Conservation (phyloP, 2,113 vertebrate genomes). For the Cygnus buccinator region DNA sequence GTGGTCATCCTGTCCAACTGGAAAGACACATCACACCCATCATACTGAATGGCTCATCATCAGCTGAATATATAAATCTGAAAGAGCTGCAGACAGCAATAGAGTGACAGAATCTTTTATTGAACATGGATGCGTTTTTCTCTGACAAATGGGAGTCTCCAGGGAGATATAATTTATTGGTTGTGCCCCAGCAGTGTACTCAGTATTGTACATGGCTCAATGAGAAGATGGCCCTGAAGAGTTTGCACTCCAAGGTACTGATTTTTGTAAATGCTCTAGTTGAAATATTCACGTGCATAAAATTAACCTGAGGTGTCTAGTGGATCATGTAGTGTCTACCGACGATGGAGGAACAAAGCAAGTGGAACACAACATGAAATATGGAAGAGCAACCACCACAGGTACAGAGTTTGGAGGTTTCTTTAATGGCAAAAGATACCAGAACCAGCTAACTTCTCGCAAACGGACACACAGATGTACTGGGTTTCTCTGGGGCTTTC, state of each 20-base stretch:
- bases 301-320: not conserved
- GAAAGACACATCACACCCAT: slow-evolving; percentile 61
- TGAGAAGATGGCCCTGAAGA: not conserved
- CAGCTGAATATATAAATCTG: slow-evolving; percentile 55
- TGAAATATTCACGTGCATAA: not conserved
- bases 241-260: not conserved
- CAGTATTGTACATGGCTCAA: not conserved
- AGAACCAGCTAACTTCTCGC: not conserved
- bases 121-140: slow-evolving; percentile 39
- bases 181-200: not conserved
- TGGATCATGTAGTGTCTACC: not conserved
- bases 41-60: slow-evolving; percentile 42
- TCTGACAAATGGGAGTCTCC: slow-evolving; percentile 26
- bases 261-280: not conserved
- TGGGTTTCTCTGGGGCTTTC: not conserved
- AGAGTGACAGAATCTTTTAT: slow-evolving; percentile 37
- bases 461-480: not conserved
- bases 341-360: not conserved
- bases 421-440: not conserved
- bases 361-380: not conserved
- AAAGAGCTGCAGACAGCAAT: slow-evolving; percentile 43
- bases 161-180: slow-evolving; percentile 13
- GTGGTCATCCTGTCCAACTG: slow-evolving; percentile 61
- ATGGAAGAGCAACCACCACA: not conserved
- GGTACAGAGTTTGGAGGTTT: not conserved